Base-by-base conservation (phyloP, 2,888 invertebrate species). In the Cosmia trapezina region DNA sequence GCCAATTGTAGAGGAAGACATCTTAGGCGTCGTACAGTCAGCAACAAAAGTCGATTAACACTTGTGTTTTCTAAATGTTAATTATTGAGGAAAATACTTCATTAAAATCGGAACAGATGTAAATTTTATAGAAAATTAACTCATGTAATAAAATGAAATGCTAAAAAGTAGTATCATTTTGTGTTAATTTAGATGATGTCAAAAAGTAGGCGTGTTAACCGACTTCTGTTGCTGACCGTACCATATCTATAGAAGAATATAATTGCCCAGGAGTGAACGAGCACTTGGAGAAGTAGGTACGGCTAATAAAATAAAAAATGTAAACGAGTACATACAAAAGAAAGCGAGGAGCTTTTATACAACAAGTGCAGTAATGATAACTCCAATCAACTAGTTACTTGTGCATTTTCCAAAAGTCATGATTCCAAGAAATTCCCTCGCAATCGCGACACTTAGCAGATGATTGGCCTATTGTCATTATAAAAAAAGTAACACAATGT, bases 401-500 rank as follows among this genome's bases (percentile, higher is more conserved):
- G 28, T 6, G 2, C 56, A 28, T 41, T 62, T 49, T 9, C 9
- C 4, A 7, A 56, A 45, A 43, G 1, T 54, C 8, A 60, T n/a
- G 6, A n/a, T 47, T 28, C 22, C 14, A 11, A n/a, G 47, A 41
- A 71, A 57, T 57, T 57, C 8, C 1, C 14, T 66, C 45, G 5
- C 4, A 11, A 33, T 11, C 14, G 14, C 33, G 8, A 11, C 11
- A 17, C 28, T 57, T n/a, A 51, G 17, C 33, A 49, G 28, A 45
- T n/a, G 9, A 66, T 66, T 51, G 28, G 19, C 11, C 45, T 2
- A 59, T 65, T 64, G 63, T 33, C 54, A 41, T 12, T 43, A 45
- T 49, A 56, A 61, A 53, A 45, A 9, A 70, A 28, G 0, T 22
- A 62, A n/a, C 9, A 37, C 43, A 49, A 61, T 70, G 17, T 49